Evolutionary conservation across 2,888 invertebrate species (phyloP), one percentile per base, ranked within the genome.

Genomic region (Nemotelus pantherinus): DNA sequence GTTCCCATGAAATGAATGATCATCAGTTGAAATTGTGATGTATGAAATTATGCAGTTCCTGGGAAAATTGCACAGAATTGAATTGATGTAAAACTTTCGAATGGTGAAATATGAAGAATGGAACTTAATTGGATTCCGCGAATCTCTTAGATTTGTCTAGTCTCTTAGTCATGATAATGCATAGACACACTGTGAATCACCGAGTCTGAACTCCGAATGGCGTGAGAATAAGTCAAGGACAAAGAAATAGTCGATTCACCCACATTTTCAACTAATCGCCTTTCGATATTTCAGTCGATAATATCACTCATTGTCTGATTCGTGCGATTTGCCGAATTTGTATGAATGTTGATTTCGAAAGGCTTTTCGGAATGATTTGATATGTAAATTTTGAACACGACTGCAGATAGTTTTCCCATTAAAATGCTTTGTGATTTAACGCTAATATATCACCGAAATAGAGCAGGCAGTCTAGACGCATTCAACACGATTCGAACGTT

Each of bases 381-480:
- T 25, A 67, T 67, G 67, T 48, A 48, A 67, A 67, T 67, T 25
- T 67, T 48, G 2, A 67, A 48, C 67, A 67, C 67, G 67, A 67
- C 50, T 67, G n/a, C 47, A 48, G 48, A 2, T 47, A 48, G 67
- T 48, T 60, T 60, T 60, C 48, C 6, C 25, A 57, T 57, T 47
- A 6, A 44, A 65, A 3, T 9, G 6, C 67, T 67, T 67, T 48
- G 60, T 60, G 45, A 44, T 67, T 48, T 25, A 67, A 3, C 25
- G 4, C 39, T 7, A 67, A 48, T 39, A 67, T 4, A 39, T 67
- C 48, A 47, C 25, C 6, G 2, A 25, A 48, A 48, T 67, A 39
- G 67, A 39, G 47, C 48, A 47, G 57, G 25, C n/a, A 65, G 65
- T 65, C 65, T 67, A 64, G 64, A 64, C 64, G 57, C 25, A 25